Conservation (phyloP, 2,113 vertebrate species). For the Lepidiolamprologus cunningtoni region DNA sequence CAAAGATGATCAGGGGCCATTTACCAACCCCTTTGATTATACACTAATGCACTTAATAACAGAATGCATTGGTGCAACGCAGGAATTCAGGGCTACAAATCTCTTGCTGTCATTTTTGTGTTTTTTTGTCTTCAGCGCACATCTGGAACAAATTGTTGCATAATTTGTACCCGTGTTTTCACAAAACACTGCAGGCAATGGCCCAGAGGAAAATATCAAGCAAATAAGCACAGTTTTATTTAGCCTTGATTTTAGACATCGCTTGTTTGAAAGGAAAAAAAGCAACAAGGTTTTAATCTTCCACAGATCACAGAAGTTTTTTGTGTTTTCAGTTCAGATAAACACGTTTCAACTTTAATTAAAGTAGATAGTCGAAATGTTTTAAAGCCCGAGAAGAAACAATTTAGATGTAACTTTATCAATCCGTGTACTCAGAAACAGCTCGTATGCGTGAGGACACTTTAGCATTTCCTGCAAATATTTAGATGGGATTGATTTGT, state of each 20-base stretch:
- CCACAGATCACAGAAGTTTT: background rate
- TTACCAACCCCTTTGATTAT: background rate
- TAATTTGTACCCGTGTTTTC: background rate
- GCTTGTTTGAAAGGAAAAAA: background rate
- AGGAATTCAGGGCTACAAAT: background rate
- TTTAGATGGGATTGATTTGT: background rate
- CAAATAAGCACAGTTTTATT: background rate
- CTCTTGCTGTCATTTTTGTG: background rate
- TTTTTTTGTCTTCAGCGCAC: background rate
- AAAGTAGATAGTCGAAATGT: background rate
- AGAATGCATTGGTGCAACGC: background rate
- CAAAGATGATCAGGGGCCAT: background rate
- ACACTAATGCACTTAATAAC: background rate
- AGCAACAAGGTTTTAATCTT: background rate
- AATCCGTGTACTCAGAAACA: background rate
- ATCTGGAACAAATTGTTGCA: slow-evolving; percentile 13
- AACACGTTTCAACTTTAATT: background rate
- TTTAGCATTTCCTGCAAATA: background rate
- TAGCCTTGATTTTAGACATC: background rate
- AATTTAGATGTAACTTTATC: background rate
- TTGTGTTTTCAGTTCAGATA: background rate
- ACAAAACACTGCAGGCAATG: background rate
- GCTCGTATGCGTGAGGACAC: background rate
- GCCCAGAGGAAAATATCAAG: background rate
- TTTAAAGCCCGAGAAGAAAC: background rate